These are phyloP conservation scores for Rhabdomys dilectus DNA, from an alignment of 2,113 vertebrate genomes.

Conservation along the genomic window DNA sequence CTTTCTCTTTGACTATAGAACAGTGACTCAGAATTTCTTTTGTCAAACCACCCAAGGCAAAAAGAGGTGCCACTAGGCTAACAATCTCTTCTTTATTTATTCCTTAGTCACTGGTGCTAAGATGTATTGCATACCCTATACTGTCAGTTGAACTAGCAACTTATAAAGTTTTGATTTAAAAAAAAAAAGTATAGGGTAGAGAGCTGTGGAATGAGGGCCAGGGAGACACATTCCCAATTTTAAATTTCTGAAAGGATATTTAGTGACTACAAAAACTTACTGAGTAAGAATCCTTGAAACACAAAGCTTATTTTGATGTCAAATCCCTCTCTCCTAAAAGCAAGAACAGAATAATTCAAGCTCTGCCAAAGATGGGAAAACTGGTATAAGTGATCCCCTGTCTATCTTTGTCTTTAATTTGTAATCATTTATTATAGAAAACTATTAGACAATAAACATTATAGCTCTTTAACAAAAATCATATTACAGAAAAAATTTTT, in stretches of 20 bases:
- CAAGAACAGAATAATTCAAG: neutral
- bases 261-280: slow-evolving; percentile 1
- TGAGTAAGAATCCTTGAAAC: slow-evolving; percentile 2
- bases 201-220: neutral
- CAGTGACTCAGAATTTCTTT: neutral
- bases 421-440: slow-evolving; percentile 8
- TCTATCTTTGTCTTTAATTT: neutral
- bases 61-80: neutral
- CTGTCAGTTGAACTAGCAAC: neutral
- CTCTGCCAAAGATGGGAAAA: neutral
- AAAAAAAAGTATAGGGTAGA: neutral
- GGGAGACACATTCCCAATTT: neutral
- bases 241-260: neutral
- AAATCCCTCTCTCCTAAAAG: neutral
- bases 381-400: neutral
- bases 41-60: neutral
- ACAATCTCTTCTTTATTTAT: neutral
- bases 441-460: slow-evolving; percentile 31
- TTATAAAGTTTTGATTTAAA: neutral
- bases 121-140: neutral
- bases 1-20: neutral
- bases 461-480: slow-evolving; percentile 4
- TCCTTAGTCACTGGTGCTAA: neutral
- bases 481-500: neutral
- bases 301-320: slow-evolving; percentile 19